Base-by-base conservation (phyloP, 2,797 vertebrate genomes). In the Siniperca obscura region DNA sequence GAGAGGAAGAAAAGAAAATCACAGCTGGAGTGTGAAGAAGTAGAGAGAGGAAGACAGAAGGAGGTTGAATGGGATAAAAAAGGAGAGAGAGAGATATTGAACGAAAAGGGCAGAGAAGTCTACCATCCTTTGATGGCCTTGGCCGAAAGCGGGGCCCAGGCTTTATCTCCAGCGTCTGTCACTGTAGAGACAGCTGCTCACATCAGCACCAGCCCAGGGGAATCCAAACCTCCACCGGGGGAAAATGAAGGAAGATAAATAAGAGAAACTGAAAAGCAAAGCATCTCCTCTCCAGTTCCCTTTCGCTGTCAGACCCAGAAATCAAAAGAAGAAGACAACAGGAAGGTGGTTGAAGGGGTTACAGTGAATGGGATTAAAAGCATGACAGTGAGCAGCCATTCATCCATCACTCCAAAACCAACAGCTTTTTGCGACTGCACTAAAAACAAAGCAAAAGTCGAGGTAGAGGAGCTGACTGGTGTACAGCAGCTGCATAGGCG, bases 171-270 rank as follows among this genome's bases (percentile, higher is more conserved):
- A 55, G 85, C 67, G 86, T 92, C 93, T 92, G 94, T 95, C 95
- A 93, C 94, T 72, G 87, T 92, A 92, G 94, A 94, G 94, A 95
- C 95, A 92, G 94, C 90, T 80, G 80, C 94, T 95, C 91, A 78
- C 93, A 94, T 94, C 95, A 93, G 93, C 92, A 89, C 71, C 89
- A 85, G 88, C 93, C 89, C 84, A 44, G 84, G 87, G 93, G 94
- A 91, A 90, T 90, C 87, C 87, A 91, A 80, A 89, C 85, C 77
- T 80, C 69, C 85, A 78, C 70, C 74, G 65, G 73, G 72, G 75
- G 83, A 82, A 85, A 71, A 76, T n/a, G 71, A 70, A 52, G 74
- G 64, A 70, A 83, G 82, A 78, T 46, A 83, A 76, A 81, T 62
- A 62, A 77, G 67, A 71, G 68, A 64, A 81, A 89, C 85, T 82